Base-by-base conservation (phyloP, 2,888 invertebrate species). In the Synergus itoensis region DNA sequence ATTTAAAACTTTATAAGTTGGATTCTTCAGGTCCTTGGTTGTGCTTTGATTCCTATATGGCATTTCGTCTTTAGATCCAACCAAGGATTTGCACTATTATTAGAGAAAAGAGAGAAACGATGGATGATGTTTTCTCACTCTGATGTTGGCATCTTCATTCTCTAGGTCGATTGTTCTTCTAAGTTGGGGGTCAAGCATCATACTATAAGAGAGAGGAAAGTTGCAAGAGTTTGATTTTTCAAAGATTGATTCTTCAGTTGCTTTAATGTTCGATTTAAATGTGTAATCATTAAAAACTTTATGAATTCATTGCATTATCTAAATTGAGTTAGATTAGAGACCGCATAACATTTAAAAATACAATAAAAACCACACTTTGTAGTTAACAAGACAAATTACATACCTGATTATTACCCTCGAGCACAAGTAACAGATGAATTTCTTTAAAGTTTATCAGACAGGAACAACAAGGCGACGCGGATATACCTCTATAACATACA, bases 81-180 rank as follows among this genome's bases (percentile, higher is more conserved):
- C 28, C 48, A 21, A 48, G 48, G 69, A 4, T 28, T 69, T 69
- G 43, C 48, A 69, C 69, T 69, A 69, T 69, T 69, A 69, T 69
- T 69, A 69, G 28, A 69, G 69, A 45, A 69, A 69, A 45, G 28
- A 21, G 48, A 48, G 45, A 48, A 69, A 69, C 28, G 43, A 48
- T 48, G 45, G 45, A 16, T 28, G 14, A 69, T 5, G 69, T 36
- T 36, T 69, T 69, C 28, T 69, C 48, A 28, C 28, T 69, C 69
- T 21, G 12, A 43, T 67, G 43, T 67, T 67, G 45, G 28, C 45
- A 45, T 45, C 45, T 43, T 67, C 53, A 8, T n/a, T 53, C 53
- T n/a, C n/a, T 12, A 67, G 43, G 9, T 69, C 28, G 69, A 69
- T 21, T 8, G 28, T 43, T 69, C 48, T 69, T 69, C 45, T 14